Evolutionary conservation across 92 coral and sea anemone species (phyloP), one percentile per base, ranked within the genome.

Genomic region (Zoanthus sociatus): DNA sequence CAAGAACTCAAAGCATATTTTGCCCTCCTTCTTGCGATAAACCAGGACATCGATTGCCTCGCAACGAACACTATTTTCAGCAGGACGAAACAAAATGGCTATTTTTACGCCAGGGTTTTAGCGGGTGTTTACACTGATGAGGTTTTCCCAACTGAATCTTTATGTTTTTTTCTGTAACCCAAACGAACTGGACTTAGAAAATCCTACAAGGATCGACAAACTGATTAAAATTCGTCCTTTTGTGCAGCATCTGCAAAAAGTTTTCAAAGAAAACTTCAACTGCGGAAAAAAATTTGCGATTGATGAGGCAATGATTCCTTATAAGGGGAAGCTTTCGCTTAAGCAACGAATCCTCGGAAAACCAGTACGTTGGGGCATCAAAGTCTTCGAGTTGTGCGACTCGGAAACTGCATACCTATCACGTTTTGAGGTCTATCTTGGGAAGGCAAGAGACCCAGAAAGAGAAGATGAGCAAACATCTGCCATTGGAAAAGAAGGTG

Each of bases 331-430:
- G 78, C 86, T 90, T n/a, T 50, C 76, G 15, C 6, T 90, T 3
- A 87, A 90, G 53, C 88, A 82, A 15, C 54, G 79, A 20, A 83
- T 90, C 7, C 5, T 13, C 1, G 70, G 64, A 0, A 90, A 90
- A 50, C 90, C 93, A 11, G 90, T 90, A 17, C 85, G 60, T 17
- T 87, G 88, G 88, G 93, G 90, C 20, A 76, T 90, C 72, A 90
- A 90, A 42, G 21, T 87, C 15, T 87, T 75, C 32, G 64, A 70
- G 51, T 32, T 87, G 8, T 87, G 88, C 54, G 90, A 90, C 44
- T 10, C 70, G 7, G 71, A 82, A 67, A 90, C 84, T 0, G 81
- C 84, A 0, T 86, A 90, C 20, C 33, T 73, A 6, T 63, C 61
- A 31, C 54, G 60, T 3, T 87, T 90, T 50, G 82, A 82, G 9